Base-by-base conservation (phyloP, 2,888 invertebrate genomes). In the Hydrotaea diabolus region DNA sequence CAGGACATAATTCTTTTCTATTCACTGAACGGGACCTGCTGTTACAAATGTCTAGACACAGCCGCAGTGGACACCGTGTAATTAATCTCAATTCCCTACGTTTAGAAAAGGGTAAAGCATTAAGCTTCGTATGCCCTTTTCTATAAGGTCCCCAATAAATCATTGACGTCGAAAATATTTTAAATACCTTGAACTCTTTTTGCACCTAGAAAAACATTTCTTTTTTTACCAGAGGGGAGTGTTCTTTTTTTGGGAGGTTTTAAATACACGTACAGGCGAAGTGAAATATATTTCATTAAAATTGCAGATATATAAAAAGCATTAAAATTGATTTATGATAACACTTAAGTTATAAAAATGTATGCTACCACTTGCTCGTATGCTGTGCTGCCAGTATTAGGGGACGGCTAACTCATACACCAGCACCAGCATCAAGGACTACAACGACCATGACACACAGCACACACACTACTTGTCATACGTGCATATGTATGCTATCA, bases 311-410 rank as follows among this genome's bases (percentile, higher is more conserved):
- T n/a, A n/a, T 59, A n/a, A 62, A 64, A 72, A 62, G n/a, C 49
- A 72, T 62, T 72, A 78, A 78, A 78, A 62, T 62, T 62, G 78
- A 78, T 78, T 78, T 72, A 78, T 62, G n/a, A 49, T 49, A 17
- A 62, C n/a, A 46, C 15, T 8, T 59, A 77, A 31, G 69, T 26
- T 71, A 71, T 72, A 43, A n/a, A 55, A 36, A 77, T 59, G 55
- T 71, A 77, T 77, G 71, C 23, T 46, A 23, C 59, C 26, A 0
- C n/a, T 49, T n/a, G n/a, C n/a, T n/a, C n/a, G n/a, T 49, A 13
- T 15, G 43, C 15, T 15, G 49, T 49, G n/a, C n/a, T n/a, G 9
- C 2, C 26, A 19, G 13, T 19, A 59, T 66, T 55, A n/a, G n/a
- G n/a, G n/a, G n/a, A n/a, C n/a, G n/a, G n/a, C n/a, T 19, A 53